A percentile compares a stretch with the other conserved stretches of the same genome.
Evolutionary conservation across 1,140 invertebrate species (phyloP).

Genomic region (Papilio aristodemus): DNA sequence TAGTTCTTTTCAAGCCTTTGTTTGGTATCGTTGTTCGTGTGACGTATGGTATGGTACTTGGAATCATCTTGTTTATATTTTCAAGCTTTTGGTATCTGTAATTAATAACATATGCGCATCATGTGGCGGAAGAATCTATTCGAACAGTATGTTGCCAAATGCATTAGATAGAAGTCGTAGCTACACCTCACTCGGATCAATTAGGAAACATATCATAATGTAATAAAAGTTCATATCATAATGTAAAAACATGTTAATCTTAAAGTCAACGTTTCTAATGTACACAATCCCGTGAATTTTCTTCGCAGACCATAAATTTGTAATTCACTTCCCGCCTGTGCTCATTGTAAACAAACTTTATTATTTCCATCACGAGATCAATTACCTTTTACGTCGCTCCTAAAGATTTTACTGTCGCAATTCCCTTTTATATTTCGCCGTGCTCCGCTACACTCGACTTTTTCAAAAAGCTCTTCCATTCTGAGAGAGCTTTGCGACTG

Average conservation of each 20-base stretch:
- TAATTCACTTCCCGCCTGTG: background rate
- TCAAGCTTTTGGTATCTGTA: background rate
- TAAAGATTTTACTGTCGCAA: constrained; percentile 19
- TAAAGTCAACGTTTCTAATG: background rate
- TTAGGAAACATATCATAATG: too few species aligned
- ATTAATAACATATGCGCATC: background rate
- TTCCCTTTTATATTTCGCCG: background rate
- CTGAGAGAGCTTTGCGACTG: background rate
- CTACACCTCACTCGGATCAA: too few species aligned
- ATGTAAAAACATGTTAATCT: too few species aligned
- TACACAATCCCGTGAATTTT: background rate
- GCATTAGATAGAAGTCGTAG: background rate
- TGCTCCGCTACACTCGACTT: background rate
- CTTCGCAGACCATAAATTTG: background rate
- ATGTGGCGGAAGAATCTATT: background rate
- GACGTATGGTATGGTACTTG: background rate
- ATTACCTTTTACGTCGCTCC: background rate
- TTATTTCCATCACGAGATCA: constrained; percentile 23
- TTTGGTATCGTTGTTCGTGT: background rate
- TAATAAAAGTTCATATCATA: too few species aligned
- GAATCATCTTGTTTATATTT: background rate
- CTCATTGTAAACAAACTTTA: constrained; percentile 1
- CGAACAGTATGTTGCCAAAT: background rate
- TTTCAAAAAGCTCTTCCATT: background rate
- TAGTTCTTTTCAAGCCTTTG: background rate